Base-by-base conservation (phyloP, 2,113 vertebrate species). In the Lipophrys pholis region DNA sequence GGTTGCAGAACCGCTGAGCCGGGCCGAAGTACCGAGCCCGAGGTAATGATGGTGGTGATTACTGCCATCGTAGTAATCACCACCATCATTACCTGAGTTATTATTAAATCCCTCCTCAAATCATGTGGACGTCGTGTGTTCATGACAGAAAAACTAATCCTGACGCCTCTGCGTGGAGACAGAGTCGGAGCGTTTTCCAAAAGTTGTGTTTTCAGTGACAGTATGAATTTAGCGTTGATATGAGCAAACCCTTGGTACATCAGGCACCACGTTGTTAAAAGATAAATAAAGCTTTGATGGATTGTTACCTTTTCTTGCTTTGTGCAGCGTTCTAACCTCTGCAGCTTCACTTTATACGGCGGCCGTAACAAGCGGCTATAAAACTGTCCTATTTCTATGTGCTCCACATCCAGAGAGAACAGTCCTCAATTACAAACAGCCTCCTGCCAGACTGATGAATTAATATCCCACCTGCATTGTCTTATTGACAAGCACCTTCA, bases 401-500 rank as follows among this genome's bases (percentile, higher is more conserved):
- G 48, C 49, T 70, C 69, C 64, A 75, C 50, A 57, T 71, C 49
- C 64, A 59, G 11, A 67, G 66, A 36, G 41, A 80, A 48, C 51
- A 51, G 42, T 70, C 36, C 76, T 79, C 82, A 71, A 36, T 85
- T 82, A 67, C 11, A 73, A 43, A 62, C 75, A 5, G 61, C 48
- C 48, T 61, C 5, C 73, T 76, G 76, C 59, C 85, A 73, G 41
- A 66, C 73, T 84, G 85, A 90, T 64, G 51, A 81, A 84, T 89
- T 86, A 85, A 82, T 73, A 77, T 75, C 71, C 80, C 9, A 17
- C 56, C 74, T 73, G 72, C 77, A 56, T 79, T 69, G 74, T 86
- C 85, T 87, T 81, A 80, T 77, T 76, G 81, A 86, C 76, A 78
- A 84, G 56, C 65, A 42, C 54, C 69, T 75, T 45, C 83, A 86